phyloP scores from a whole-genome alignment of 1,140 invertebrate genomes.

The Trichonephila clavipes region DNA sequence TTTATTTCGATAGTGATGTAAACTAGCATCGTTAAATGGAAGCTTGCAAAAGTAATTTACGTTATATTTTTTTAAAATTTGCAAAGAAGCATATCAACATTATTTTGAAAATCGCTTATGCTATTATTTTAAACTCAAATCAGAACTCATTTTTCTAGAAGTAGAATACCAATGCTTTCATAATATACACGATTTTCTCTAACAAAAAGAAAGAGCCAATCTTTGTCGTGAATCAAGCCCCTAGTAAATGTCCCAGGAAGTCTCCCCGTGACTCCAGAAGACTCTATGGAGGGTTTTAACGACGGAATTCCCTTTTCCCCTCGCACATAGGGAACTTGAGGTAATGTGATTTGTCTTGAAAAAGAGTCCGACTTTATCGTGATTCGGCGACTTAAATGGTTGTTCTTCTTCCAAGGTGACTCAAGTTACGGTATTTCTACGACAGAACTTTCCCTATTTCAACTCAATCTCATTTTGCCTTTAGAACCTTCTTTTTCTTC shows the following conservation, averaged over 20 bases:
- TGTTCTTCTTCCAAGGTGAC: constrained; percentile 36
- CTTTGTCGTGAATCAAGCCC: too few relatives aligned
- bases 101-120: too few relatives aligned
- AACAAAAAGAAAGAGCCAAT: too few relatives aligned
- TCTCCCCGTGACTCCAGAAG: neutral
- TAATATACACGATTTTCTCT: too few relatives aligned
- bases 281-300: neutral
- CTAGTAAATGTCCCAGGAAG: neutral
- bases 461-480: constrained; percentile 59
- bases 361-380: constrained; percentile 56
- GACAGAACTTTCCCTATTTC: constrained; percentile 56
- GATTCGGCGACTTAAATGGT: constrained; percentile 44
- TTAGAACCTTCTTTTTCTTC: neutral
- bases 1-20: too few relatives aligned
- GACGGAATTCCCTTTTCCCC: neutral
- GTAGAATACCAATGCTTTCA: too few relatives aligned
- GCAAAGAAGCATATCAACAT: too few relatives aligned
- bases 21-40: too few relatives aligned
- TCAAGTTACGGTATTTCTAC: constrained; percentile 13
- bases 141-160: too few relatives aligned
- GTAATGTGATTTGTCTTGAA: constrained; percentile 66
- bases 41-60: too few relatives aligned
- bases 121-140: too few relatives aligned
- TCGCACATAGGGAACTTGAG: constrained; percentile 5
- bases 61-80: too few relatives aligned